These are phyloP conservation scores for Catocala fraxini DNA, from an alignment of 2,888 invertebrate species.

Conservation along the genomic window DNA sequence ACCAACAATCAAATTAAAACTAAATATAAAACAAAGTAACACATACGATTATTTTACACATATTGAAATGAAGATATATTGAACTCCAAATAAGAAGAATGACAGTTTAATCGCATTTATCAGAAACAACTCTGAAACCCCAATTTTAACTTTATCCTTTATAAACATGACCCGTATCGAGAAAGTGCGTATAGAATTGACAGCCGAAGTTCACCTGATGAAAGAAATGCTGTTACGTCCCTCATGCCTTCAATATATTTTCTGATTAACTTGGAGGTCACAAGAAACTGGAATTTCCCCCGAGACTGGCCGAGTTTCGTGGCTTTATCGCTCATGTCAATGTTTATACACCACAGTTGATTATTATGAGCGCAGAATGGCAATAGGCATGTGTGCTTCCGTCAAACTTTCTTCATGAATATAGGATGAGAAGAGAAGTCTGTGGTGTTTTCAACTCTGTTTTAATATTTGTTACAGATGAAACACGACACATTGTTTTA, in stretches of 20 bases:
- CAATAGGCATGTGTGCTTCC: slow-evolving; percentile 24
- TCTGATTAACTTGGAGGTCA: slow-evolving; percentile 63
- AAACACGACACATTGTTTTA: no score
- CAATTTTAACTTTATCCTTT: slow-evolving; percentile 36
- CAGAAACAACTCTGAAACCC: slow-evolving; percentile 13
- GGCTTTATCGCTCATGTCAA: slow-evolving; percentile 63
- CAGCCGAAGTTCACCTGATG: slow-evolving; percentile 44
- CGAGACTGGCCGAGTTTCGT: slow-evolving; percentile 59
- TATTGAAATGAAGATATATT: background rate
- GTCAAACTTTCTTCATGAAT: slow-evolving; percentile 44
- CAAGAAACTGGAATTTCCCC: slow-evolving; percentile 69
- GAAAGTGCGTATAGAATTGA: slow-evolving; percentile 38
- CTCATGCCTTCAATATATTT: slow-evolving; percentile 50
- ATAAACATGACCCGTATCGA: slow-evolving; percentile 29
- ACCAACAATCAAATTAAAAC: no score
- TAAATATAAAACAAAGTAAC: no score
- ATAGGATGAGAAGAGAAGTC: slow-evolving; percentile 30
- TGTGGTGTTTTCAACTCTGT: slow-evolving; percentile 12
- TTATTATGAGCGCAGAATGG: slow-evolving; percentile 45
- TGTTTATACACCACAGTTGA: slow-evolving; percentile 58
- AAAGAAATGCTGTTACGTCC: slow-evolving; percentile 45
- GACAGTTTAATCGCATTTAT: slow-evolving; percentile 1
- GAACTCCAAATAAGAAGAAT: background rate
- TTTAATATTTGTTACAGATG: background rate
- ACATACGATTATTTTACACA: no score